Evolutionary conservation across 2,113 vertebrate species (phyloP).

Genomic region (Hippocampus comes): DNA sequence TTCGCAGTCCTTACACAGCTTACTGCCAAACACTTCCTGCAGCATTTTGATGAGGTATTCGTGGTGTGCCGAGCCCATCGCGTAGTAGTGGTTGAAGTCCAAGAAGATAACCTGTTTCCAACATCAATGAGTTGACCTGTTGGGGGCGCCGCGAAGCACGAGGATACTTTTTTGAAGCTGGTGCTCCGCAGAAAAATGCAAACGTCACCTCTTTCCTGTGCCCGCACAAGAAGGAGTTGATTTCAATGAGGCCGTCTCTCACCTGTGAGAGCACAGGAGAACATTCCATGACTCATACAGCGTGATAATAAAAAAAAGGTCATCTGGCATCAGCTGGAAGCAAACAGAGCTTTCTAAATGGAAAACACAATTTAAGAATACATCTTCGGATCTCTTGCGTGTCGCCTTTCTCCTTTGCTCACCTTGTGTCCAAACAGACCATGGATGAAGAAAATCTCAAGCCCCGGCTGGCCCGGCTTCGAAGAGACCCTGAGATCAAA

Average conservation of each 20-base stretch:
- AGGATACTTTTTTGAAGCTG: not conserved
- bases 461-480: slow-evolving; percentile 82
- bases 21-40: slow-evolving; percentile 82
- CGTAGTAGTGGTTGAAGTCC: slow-evolving; percentile 98
- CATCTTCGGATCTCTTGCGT: no score
- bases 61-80: slow-evolving; percentile 88
- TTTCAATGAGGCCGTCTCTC: slow-evolving; percentile 84
- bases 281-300: not conserved
- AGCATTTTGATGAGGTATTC: slow-evolving; percentile 80
- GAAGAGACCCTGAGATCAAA: slow-evolving; percentile 97
- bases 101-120: slow-evolving; percentile 82
- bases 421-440: slow-evolving; percentile 92
- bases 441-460: slow-evolving; percentile 93
- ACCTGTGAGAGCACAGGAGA: slow-evolving; percentile 55
- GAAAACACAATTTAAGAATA: no score
- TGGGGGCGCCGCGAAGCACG: not conserved
- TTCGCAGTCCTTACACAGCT: slow-evolving; percentile 77
- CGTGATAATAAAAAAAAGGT: not conserved
- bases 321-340: not conserved
- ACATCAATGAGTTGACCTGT: not conserved
- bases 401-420: slow-evolving; percentile 3
- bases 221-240: slow-evolving; percentile 80
- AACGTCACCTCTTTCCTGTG: slow-evolving; percentile 68
- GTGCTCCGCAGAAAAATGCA: not conserved
- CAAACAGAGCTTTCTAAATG: no score